Percentiles rank a stretch among this genome's conserved stretches.
These are phyloP conservation scores for Lithophane ornitopus DNA, from an alignment of 2,888 invertebrate species.

Conservation along the genomic window DNA sequence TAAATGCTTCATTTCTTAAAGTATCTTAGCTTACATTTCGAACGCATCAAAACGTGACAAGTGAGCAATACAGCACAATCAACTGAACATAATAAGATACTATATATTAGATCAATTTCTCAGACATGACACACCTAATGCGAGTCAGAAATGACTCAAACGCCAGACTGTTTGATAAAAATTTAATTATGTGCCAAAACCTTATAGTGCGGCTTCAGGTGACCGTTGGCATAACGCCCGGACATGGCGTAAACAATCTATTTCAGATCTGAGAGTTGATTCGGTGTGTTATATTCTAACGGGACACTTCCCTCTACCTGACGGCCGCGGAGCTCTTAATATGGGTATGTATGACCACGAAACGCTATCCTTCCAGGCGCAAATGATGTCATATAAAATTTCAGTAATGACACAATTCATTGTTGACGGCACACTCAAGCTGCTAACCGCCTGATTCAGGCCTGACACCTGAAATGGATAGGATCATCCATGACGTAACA, in stretches of 20 bases:
- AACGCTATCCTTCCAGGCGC: constrained; percentile 30
- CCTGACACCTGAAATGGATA: constrained; percentile 23
- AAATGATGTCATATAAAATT: constrained; percentile 18
- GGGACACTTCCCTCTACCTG: constrained; percentile 69
- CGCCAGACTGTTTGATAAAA: constrained; percentile 78
- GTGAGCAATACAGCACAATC: not conserved
- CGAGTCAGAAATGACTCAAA: constrained; percentile 70
- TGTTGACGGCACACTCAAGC: constrained; percentile 35
- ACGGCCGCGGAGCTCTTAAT: constrained; percentile 30
- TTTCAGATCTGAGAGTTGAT: constrained; percentile 87
- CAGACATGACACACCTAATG: constrained; percentile 38
- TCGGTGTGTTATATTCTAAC: constrained; percentile 79
- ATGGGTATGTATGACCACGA: constrained; percentile 39
- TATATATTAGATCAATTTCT: constrained; percentile 36
- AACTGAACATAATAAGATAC: constrained; percentile 30
- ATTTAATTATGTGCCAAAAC: constrained; percentile 86
- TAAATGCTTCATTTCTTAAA: constrained; percentile 16
- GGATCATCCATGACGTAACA: constrained; percentile 52
- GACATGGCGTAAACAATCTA: constrained; percentile 89
- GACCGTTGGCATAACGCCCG: constrained; percentile 86
- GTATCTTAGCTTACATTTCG: constrained; percentile 1
- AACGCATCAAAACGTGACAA: constrained; percentile 5
- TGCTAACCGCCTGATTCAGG: constrained; percentile 32
- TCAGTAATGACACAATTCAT: constrained; percentile 27
- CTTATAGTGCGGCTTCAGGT: constrained; percentile 83